phyloP scores from a whole-genome alignment of 2,888 invertebrate species.

The Megaustenia siamemsis region DNA sequence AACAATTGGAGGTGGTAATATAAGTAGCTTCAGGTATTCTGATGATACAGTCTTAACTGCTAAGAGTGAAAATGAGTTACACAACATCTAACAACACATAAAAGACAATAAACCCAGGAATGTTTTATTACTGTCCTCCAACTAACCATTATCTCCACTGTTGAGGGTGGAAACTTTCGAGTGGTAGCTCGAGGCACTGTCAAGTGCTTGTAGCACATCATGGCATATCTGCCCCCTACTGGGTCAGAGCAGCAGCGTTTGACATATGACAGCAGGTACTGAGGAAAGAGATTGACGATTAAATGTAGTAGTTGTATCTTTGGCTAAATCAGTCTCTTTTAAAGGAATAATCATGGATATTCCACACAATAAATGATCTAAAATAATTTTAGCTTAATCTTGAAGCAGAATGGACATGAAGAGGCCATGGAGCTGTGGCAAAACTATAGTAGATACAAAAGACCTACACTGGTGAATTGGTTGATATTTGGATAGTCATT shows the following conservation, averaged over 20 bases:
- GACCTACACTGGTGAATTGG: too few relatives aligned
- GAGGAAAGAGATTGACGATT: constrained; percentile 40
- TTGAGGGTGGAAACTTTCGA: constrained; percentile 91
- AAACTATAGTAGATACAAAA: too few relatives aligned
- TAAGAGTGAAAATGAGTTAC: too few relatives aligned
- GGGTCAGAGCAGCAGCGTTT: constrained; percentile 82
- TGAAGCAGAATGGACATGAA: too few relatives aligned
- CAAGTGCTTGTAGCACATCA: constrained; percentile 96
- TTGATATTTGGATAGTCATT: too few relatives aligned
- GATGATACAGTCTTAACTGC: too few relatives aligned
- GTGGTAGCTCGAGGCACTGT: constrained; percentile 91
- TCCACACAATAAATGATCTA: too few relatives aligned
- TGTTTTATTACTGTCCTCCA: not conserved
- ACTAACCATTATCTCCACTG: constrained; percentile 93
- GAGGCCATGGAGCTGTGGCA: too few relatives aligned
- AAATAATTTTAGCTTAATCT: too few relatives aligned
- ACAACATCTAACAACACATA: not conserved
- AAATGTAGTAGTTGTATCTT: not conserved
- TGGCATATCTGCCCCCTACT: constrained; percentile 88
- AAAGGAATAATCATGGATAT: too few relatives aligned
- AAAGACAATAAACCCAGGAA: not conserved
- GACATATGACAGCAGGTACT: constrained; percentile 89
- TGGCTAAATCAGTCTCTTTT: not conserved
- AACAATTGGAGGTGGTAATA: too few relatives aligned
- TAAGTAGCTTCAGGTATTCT: too few relatives aligned